These are phyloP conservation scores for Heliconius ethilla DNA, from an alignment of 2,888 invertebrate genomes.

Conservation along the genomic window DNA sequence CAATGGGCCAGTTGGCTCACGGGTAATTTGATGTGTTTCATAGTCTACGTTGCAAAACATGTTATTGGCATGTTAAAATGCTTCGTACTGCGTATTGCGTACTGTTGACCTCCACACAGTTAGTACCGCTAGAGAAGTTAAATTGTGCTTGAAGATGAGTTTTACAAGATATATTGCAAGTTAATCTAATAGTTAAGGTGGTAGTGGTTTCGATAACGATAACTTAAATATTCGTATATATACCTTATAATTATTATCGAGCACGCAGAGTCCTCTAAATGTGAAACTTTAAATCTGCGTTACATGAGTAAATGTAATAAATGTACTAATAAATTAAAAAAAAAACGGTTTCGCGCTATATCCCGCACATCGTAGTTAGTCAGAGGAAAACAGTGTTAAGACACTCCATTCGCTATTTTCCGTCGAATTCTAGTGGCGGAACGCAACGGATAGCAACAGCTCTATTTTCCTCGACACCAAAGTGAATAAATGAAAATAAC, in stretches of 20 bases:
- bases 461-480: no score
- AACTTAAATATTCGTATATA: no score
- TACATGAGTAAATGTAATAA: no score
- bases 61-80: slow-evolving; percentile 19
- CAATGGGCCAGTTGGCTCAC: slow-evolving; percentile 5
- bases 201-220: background rate
- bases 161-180: background rate
- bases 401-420: no score
- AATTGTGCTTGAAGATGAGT: slow-evolving; percentile 5
- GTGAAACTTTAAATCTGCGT: background rate
- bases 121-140: slow-evolving; percentile 3
- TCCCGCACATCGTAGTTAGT: no score
- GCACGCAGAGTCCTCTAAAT: background rate
- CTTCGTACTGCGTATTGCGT: slow-evolving; percentile 4
- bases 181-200: background rate
- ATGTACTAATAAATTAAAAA: no score
- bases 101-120: slow-evolving; percentile 22
- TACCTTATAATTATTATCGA: no score
- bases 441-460: no score
- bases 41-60: slow-evolving; percentile 20
- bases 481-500: no score
- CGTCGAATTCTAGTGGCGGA: no score
- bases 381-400: no score
- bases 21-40: slow-evolving; percentile 19
- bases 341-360: no score